phyloP scores from a whole-genome alignment of 1,140 invertebrate species.

The Drosophila ficusphila region DNA sequence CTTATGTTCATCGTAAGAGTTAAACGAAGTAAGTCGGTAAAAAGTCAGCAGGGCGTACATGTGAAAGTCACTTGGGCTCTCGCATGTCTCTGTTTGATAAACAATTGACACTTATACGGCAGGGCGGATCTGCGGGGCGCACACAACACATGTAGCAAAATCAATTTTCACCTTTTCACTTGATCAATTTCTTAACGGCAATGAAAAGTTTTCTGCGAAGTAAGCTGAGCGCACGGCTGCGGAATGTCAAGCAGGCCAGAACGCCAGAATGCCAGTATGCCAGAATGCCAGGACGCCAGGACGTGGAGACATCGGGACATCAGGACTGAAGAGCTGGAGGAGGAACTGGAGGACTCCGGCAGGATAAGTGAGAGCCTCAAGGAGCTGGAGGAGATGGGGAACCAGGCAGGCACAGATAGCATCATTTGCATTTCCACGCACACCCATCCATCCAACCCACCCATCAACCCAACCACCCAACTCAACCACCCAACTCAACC shows the following conservation, averaged over 20 bases:
- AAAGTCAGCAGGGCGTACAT: conserved; percentile 63
- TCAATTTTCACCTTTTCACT: conserved; percentile 82
- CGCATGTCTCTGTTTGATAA: conserved; percentile 65
- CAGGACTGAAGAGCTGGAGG: not conserved
- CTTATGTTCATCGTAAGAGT: conserved; percentile 44
- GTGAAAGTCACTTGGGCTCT: conserved; percentile 43
- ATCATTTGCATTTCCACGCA: conserved; percentile 73
- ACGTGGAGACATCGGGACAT: not conserved
- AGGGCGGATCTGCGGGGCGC: not conserved
- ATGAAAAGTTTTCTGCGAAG: conserved; percentile 74
- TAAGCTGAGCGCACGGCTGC: conserved; percentile 50
- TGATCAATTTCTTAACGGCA: conserved; percentile 82
- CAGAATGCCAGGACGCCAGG: not conserved
- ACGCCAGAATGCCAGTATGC: not conserved
- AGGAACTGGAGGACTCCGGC: not conserved
- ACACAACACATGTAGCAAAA: conserved; percentile 74
- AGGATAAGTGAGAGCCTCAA: not conserved
- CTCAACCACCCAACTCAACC: conserved; percentile 13
- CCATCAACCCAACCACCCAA: conserved; percentile 16
- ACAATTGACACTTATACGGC: conserved; percentile 68
- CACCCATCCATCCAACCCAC: conserved; percentile 10
- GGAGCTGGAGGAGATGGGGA: not conserved
- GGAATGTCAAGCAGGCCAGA: conserved; percentile 66
- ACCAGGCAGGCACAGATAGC: conserved; percentile 64
- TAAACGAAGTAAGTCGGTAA: conserved; percentile 70